Evolutionary conservation across 2,797 vertebrate genomes (phyloP).

Genomic region (Tadarida brasiliensis): DNA sequence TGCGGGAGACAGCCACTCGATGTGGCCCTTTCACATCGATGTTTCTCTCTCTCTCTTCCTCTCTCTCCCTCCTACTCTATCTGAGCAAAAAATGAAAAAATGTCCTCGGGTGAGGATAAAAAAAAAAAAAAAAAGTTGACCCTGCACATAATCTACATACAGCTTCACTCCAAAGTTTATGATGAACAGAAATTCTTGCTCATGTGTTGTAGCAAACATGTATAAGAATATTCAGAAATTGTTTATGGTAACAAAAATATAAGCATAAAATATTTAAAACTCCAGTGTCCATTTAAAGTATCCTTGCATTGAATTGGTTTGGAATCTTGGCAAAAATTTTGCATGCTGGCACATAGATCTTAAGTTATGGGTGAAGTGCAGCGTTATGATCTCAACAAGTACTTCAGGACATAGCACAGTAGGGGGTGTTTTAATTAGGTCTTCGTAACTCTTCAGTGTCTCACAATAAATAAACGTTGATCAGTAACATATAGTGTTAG

Average conservation of each 20-base stretch:
- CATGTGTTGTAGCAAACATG: not conserved
- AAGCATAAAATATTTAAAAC: not conserved
- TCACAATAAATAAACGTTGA: not conserved
- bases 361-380: not conserved
- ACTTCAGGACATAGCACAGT: not conserved
- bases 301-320: not conserved
- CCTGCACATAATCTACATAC: fast-evolving
- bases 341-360: not conserved
- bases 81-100: no score
- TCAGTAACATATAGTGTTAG: not conserved
- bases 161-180: not conserved
- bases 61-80: no score
- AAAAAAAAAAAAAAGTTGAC: no score
- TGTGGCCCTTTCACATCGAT: no score
- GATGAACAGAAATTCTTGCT: not conserved
- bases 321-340: not conserved
- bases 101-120: no score
- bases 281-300: not conserved
- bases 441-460: not conserved
- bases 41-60: no score
- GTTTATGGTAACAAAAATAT: not conserved
- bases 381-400: not conserved
- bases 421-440: not conserved
- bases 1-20: no score
- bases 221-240: not conserved